phyloP scores from a whole-genome alignment of 37 sponge, comb jelly and placozoan genomes.

The Mnemiopsis leidyi region DNA sequence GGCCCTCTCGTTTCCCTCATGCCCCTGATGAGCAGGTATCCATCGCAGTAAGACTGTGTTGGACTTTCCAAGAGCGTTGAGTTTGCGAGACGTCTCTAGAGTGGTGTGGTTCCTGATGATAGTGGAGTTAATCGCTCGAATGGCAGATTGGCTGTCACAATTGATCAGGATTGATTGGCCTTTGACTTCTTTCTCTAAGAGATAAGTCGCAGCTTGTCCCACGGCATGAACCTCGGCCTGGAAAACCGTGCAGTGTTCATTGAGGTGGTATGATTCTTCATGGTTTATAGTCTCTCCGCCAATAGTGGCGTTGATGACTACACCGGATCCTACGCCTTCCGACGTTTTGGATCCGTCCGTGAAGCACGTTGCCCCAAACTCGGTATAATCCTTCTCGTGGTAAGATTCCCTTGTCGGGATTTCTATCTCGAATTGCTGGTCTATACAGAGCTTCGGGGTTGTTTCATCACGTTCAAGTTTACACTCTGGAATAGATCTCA shows the following conservation, averaged over 20 bases:
- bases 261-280: not conserved
- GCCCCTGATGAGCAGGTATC: conserved; percentile 6
- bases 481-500: too few species aligned
- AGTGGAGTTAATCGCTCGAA: not conserved
- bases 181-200: too few species aligned
- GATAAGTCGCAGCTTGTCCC: not conserved
- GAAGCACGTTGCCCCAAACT: too few species aligned
- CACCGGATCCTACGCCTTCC: not conserved
- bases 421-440: too few species aligned
- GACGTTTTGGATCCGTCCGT: too few species aligned
- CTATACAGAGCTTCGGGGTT: too few species aligned
- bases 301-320: not conserved
- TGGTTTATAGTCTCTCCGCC: not conserved
- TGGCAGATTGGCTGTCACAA: too few species aligned
- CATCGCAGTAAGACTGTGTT: not conserved
- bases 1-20: conserved; percentile 18
- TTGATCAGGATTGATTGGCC: too few species aligned
- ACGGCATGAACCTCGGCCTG: not conserved
- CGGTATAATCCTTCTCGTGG: too few species aligned
- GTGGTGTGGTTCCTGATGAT: not conserved
- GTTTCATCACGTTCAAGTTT: too few species aligned
- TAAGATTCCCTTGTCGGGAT: too few species aligned
- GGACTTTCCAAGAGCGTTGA: not conserved
- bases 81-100: not conserved
- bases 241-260: not conserved